Evolutionary conservation across 2,888 invertebrate genomes (phyloP), one percentile per base, ranked within the genome.

Genomic region (Oscheius sp.): DNA sequence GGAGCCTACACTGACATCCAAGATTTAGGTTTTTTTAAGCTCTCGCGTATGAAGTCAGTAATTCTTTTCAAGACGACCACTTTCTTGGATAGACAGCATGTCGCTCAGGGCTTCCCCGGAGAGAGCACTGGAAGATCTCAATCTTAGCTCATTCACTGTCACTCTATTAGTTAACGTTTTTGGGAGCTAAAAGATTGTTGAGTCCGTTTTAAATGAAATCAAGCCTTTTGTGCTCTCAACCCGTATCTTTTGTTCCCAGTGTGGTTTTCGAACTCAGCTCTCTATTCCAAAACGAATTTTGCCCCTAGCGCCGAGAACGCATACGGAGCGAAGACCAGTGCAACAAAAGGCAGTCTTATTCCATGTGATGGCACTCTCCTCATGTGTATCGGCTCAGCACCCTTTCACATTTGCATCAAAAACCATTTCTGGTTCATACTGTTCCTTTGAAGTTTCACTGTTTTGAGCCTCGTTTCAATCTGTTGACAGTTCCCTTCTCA

Each of bases 61-160:
- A 42, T 42, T 42, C 42, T 42, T 42, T 42, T 42, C 42, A 42
- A 42, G 42, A 42, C 42, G 7, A 42, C 42, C 42, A 60, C 60
- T 42, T 37, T 60, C 35, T 60, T 9, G 32, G 32, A 1, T 13
- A 33, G 63, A 63, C 63, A 63, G 47, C 63, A 63, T 63, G 63
- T 63, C 63, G 63, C 63, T 63, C 63, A 63, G 63, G 50, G 50
- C 63, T 63, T 63, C 63, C 63, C 63, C 63, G 48, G 63, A 63
- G 63, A 63, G 50, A 63, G 47, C 63, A 63, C 48, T 48, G 4
- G 48, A 47, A 63, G 63, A 63, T 63, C 63, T 63, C 63, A 63
- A 63, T 63, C 63, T 63, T 13, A 29, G 63, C 63, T 63, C 29
- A 63, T 63, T 63, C 63, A 29, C 29, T 63, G 63, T 63, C 63